These are phyloP conservation scores for Pseudorhiza aurosa DNA, from an alignment of 30 jellyfish, hydroid and myxozoan genomes.

Conservation along the genomic window DNA sequence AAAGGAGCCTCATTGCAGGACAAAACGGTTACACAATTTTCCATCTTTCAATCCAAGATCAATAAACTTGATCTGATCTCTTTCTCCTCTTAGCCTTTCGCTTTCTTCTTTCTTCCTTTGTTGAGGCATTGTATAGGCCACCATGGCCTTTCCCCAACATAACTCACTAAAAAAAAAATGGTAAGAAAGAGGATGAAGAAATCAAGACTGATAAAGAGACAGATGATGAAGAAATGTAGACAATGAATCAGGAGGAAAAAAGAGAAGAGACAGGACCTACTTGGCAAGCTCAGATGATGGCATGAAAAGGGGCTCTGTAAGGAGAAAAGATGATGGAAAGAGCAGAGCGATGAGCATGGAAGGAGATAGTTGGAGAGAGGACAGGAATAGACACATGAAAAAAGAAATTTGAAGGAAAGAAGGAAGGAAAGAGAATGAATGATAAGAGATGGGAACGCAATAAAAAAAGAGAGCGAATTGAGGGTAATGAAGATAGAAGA, in stretches of 20 bases:
- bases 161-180: too few species aligned
- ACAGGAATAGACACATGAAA: not conserved
- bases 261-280: constrained; percentile 24
- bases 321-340: not conserved
- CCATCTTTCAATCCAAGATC: too few species aligned
- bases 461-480: not conserved
- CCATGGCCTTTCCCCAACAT: too few species aligned
- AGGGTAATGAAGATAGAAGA: not conserved
- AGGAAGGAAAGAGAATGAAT: not conserved
- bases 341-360: not conserved
- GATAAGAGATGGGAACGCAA: not conserved
- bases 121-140: too few species aligned
- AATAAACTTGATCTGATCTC: too few species aligned
- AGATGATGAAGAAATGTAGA: not conserved
- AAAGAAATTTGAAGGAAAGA: too few species aligned
- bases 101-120: too few species aligned
- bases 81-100: too few species aligned
- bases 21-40: constrained; percentile 8
- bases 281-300: constrained; percentile 11
- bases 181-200: too few species aligned
- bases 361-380: not conserved
- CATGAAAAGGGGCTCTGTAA: not conserved
- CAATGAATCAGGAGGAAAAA: not conserved
- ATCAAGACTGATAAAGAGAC: too few species aligned
- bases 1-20: too few species aligned